These are phyloP conservation scores for Babyrousa celebensis DNA, from an alignment of 2,797 vertebrate species.

Conservation along the genomic window DNA sequence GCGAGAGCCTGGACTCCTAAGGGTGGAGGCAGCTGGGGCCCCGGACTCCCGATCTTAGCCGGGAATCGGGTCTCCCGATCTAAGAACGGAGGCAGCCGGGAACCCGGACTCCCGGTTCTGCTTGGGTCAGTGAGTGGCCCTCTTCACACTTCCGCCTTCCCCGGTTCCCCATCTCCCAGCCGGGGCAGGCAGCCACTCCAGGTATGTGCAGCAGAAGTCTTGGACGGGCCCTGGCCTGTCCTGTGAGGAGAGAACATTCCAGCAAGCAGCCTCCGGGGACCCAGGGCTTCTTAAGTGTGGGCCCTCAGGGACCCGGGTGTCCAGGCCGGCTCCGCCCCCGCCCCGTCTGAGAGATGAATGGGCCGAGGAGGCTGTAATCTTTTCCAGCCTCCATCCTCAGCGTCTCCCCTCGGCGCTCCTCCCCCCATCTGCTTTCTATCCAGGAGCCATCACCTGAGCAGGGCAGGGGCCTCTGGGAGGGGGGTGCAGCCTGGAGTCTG, in stretches of 20 bases:
- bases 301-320: constrained; percentile 76
- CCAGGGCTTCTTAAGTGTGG: constrained; percentile 70
- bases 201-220: constrained; percentile 81
- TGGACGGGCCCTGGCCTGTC: constrained; percentile 87
- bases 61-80: neutral
- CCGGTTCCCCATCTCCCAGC: constrained; percentile 50
- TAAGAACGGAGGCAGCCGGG: neutral
- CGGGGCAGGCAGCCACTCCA: constrained; percentile 76
- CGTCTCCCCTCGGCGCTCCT: neutral
- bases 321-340: constrained; percentile 78
- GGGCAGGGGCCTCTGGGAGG: constrained; percentile 65
- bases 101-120: neutral
- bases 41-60: neutral
- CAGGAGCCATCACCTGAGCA: constrained; percentile 80
- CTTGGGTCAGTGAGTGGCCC: constrained; percentile 22
- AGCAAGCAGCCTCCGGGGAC: constrained; percentile 82
- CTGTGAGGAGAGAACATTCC: constrained; percentile 83
- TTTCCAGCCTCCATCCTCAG: constrained; percentile 68
- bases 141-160: constrained; percentile 18
- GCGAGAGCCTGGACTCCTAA: neutral
- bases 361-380: constrained; percentile 70
- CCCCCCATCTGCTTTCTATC: constrained; percentile 81
- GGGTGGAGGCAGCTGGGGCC: neutral
- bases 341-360: constrained; percentile 78
- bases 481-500: constrained; percentile 30